These are phyloP conservation scores for Nomada ruficornis DNA, from an alignment of 2,888 invertebrate genomes.

Conservation along the genomic window DNA sequence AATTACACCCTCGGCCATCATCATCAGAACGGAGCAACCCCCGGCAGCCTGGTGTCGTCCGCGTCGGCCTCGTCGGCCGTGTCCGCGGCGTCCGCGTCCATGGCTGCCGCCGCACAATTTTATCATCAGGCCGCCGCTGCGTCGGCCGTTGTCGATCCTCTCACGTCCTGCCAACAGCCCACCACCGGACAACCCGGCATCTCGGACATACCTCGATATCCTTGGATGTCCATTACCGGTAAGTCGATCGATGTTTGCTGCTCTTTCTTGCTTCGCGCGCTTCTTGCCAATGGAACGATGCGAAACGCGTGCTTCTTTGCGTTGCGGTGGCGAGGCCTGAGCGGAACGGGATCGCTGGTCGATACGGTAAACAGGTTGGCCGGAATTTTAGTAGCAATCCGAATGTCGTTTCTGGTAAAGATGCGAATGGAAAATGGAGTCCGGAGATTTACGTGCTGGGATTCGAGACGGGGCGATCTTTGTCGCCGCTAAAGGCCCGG, in stretches of 20 bases:
- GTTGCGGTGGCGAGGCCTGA: background rate
- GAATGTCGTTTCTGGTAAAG: background rate
- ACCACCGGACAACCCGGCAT: constrained; percentile 92
- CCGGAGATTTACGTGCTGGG: background rate
- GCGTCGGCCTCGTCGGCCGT: constrained; percentile 89
- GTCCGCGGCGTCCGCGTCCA: constrained; percentile 88
- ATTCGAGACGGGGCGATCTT: constrained; percentile 4
- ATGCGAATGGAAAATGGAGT: background rate
- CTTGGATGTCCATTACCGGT: constrained; percentile 99
- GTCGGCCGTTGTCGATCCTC: constrained; percentile 92
- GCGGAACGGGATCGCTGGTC: background rate
- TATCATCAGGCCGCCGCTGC: constrained; percentile 94
- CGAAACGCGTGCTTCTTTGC: background rate
- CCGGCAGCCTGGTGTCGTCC: constrained; percentile 81
- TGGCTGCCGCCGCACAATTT: constrained; percentile 92
- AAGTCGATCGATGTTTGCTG: constrained; percentile 83
- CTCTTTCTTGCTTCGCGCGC: background rate
- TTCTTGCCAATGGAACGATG: background rate
- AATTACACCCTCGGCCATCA: constrained; percentile 91
- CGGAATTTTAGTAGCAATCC: background rate
- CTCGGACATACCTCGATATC: constrained; percentile 96
- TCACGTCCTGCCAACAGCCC: constrained; percentile 92
- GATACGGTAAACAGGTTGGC: background rate
- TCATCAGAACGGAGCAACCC: constrained; percentile 88
- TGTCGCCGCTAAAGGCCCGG: constrained; percentile 17